Evolutionary conservation across 35 echinoderm and acorn worm species (phyloP), one percentile per base, ranked within the genome.

Genomic region (Ophioderma brevispina): DNA sequence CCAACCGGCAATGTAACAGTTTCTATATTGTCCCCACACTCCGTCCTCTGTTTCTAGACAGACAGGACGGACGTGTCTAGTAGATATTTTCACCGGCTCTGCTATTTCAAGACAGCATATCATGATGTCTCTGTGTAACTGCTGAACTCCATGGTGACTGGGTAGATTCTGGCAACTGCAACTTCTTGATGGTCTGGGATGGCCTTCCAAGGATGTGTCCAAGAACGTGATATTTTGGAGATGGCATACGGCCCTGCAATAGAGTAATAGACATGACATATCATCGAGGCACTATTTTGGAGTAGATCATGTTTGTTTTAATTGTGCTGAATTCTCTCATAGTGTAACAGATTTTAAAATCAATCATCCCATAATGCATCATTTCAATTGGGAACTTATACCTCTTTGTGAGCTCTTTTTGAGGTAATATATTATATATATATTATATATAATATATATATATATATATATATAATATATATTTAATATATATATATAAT

Each of bases 1-100:
- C 90, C 90, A 91, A 0, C 90, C 90, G 31, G 90, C 82, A 1
- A 91, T 64, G 46, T 79, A 91, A 32, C 90, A 91, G 6, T 64
- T 40, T 35, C 36, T 78, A 86, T 91, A 91, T 37, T 84, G 41
- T 15, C 79, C 52, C 13, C 49, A 55, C 40, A 77, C 64, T 40
- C 41, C 38, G 0, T 33, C 37, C 1, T 76, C 21, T 3, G 90
- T 78, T 21, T 83, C 90, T 19, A 91, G 39, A 31, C 90, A 91
- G 28, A 56, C 39, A 35, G 90, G 90, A 14, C 37, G 35, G 6
- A 91, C 82, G 21, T 56, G 76, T 40, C 84, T 82, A 25, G 33
- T 37, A 41, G 76, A 86, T 40, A 28, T 39, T 18, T 41, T 37
- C 19, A 91, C 82, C 36, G 81, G 90, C 19, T 78, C 32, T 30